A percentile compares a stretch with the other conserved stretches of the same genome.
Conservation (phyloP, 2,797 vertebrate genomes). For the Phyllotis vaccarum region DNA sequence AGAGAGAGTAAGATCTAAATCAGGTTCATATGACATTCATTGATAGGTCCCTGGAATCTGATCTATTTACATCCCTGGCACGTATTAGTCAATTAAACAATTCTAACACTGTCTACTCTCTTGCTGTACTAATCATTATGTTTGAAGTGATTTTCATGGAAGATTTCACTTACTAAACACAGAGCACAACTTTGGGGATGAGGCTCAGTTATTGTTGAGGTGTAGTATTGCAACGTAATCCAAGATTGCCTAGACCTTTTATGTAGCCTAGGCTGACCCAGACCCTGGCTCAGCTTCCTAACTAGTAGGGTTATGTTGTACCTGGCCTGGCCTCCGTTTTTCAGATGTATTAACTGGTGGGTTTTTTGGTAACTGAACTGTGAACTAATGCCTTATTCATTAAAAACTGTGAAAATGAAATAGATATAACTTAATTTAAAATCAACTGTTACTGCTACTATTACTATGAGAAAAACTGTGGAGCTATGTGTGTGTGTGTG, state of each 20-base stretch:
- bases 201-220: background rate
- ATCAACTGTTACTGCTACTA: background rate
- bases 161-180: background rate
- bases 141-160: constrained; percentile 9
- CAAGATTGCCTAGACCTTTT: background rate
- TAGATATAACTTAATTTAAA: background rate
- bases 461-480: background rate
- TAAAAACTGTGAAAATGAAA: background rate
- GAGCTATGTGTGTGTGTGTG: too few species aligned
- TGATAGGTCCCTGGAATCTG: background rate
- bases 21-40: background rate
- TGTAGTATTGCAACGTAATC: background rate
- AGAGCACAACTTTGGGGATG: background rate
- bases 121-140: background rate
- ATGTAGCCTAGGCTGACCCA: background rate
- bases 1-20: background rate
- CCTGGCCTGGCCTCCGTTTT: background rate
- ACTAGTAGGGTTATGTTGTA: too few species aligned
- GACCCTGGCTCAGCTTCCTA: background rate
- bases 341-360: background rate
- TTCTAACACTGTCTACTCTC: background rate
- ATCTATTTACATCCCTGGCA: background rate
- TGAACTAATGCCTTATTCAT: background rate
- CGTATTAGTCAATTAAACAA: background rate
- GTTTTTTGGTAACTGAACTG: background rate